Evolutionary conservation across 2,888 invertebrate species (phyloP).

Genomic region (Sclerodermus sp.): DNA sequence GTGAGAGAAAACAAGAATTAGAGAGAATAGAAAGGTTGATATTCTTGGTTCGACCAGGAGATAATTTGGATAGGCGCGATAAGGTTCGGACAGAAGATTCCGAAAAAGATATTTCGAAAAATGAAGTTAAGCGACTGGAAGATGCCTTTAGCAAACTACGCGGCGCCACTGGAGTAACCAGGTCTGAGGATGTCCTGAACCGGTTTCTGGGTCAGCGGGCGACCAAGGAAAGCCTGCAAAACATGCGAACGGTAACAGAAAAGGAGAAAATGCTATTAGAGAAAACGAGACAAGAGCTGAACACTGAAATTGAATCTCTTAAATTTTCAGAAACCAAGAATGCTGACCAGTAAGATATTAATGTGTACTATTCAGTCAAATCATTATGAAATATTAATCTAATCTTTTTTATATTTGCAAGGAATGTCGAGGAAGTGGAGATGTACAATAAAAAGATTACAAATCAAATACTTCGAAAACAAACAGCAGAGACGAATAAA

Average conservation of each 20-base stretch:
- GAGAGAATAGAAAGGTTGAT: slow-evolving; percentile 78
- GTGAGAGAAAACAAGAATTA: slow-evolving; percentile 71
- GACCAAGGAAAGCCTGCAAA: slow-evolving; percentile 70
- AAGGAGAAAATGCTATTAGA: slow-evolving; percentile 74
- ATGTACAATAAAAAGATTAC: slow-evolving; percentile 65
- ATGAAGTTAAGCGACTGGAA: slow-evolving; percentile 57
- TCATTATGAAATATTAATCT: neutral
- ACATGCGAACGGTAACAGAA: slow-evolving; percentile 72
- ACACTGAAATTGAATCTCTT: slow-evolving; percentile 72
- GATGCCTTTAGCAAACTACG: slow-evolving; percentile 74
- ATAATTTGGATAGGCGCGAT: slow-evolving; percentile 46
- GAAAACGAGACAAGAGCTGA: slow-evolving; percentile 66
- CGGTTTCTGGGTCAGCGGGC: slow-evolving; percentile 74
- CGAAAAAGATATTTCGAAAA: slow-evolving; percentile 54
- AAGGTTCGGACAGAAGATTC: slow-evolving; percentile 46
- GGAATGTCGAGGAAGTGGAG: slow-evolving; percentile 73
- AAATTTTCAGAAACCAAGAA: slow-evolving; percentile 81
- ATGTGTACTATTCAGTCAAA: neutral
- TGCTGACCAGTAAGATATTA: slow-evolving; percentile 70
- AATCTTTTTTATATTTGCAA: slow-evolving; percentile 41
- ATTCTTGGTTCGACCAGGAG: slow-evolving; percentile 63
- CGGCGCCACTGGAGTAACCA: slow-evolving; percentile 76
- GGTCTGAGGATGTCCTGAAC: slow-evolving; percentile 73
- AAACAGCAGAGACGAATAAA: slow-evolving; percentile 52
- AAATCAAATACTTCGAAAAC: slow-evolving; percentile 57